Evolutionary conservation across 2,888 invertebrate genomes (phyloP), one percentile per base, ranked within the genome.

Genomic region (Leptogaster cylindrica): DNA sequence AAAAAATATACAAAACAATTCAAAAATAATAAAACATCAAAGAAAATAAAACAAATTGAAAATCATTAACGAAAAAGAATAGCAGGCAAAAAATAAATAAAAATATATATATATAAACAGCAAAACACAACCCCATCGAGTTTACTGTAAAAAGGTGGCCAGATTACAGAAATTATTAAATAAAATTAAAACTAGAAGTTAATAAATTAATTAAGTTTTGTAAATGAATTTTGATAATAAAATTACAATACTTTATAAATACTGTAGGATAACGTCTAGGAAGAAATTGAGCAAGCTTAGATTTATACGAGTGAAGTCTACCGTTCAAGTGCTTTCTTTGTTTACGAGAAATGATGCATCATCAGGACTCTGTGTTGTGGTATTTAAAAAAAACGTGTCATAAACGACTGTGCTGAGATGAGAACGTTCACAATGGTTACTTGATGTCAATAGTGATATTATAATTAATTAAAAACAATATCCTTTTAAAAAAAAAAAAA

Each of bases 91-190:
- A 46, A 46, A 46, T 1, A 31, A 33, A 27, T 8, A 50, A 7
- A 20, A 50, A 8, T 20, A 25, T 10, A 50, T 10, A 50, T n/a
- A 20, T 25, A 55, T 18, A n/a, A 36, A 55, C 36, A 55, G 18
- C 31, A 25, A 23, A 50, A 50, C 16, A 39, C 20, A 61, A 61
- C 61, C 61, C 61, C 61, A 61, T 61, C 61, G 61, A 61, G 61
- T 61, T 61, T 61, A 61, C 44, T 61, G 44, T 61, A 61, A 61
- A 61, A 61, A 61, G 61, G 61, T 61, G 61, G 61, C 61, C 61
- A 61, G 61, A 61, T 41, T 61, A 61, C 41, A 27, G 28, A 61
- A 61, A 44, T 27, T n/a, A n/a, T n/a, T 44, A 44, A 50, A 61
- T 61, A 61, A 61, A 41, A 44, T 25, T 61, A 61, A 36, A 27